phyloP scores from a whole-genome alignment of 2,797 vertebrate genomes.

The Pristis pectinata region DNA sequence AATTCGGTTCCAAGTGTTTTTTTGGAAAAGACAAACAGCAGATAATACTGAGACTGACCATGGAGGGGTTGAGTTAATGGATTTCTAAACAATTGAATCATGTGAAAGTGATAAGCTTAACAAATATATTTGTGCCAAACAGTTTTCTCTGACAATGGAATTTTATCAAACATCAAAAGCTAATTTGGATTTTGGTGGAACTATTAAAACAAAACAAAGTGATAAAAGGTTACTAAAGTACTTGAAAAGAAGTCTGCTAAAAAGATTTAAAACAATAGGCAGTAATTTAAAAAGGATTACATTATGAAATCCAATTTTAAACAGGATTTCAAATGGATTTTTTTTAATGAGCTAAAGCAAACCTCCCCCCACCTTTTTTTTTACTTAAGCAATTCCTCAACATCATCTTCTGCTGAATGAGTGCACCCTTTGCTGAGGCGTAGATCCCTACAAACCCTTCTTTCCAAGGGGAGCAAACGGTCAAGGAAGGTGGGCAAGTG shows the following conservation, averaged over 20 bases:
- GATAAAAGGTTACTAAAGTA: not conserved
- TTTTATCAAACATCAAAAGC: not conserved
- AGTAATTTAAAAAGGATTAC: not conserved
- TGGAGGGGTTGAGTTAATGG: not conserved
- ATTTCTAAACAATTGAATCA: conserved; percentile 27
- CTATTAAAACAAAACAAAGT: not conserved
- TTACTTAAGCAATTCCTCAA: not conserved
- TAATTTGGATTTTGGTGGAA: conserved; percentile 21
- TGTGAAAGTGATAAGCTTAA: conserved; percentile 13
- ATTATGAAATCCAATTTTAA: not conserved
- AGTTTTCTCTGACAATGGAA: not conserved
- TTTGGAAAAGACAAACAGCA: not conserved
- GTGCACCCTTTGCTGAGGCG: not conserved
- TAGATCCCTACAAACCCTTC: not conserved
- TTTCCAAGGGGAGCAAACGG: too few relatives aligned
- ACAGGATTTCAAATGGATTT: not conserved
- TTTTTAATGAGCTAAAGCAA: too few relatives aligned
- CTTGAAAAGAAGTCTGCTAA: not conserved
- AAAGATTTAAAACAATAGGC: not conserved
- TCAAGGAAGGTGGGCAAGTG: too few relatives aligned
- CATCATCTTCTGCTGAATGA: not conserved
- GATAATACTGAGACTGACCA: conserved; percentile 17
- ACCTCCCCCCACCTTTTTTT: not conserved
- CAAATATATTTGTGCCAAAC: not conserved
- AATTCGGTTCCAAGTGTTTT: not conserved